Evolutionary conservation across 2,797 vertebrate genomes (phyloP).

Genomic region (Paramormyrops hopkinsi): DNA sequence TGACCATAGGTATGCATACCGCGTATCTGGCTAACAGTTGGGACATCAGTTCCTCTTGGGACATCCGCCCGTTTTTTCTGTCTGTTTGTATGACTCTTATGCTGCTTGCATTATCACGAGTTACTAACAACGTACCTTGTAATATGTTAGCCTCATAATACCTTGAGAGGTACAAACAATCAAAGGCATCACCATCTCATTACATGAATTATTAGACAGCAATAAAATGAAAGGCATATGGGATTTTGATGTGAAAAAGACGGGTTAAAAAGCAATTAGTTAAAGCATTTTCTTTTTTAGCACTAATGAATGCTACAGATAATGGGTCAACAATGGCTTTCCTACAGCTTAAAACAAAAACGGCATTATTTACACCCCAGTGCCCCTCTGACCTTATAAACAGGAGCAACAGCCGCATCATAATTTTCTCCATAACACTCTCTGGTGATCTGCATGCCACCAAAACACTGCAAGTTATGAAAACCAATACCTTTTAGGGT

Average conservation of each 20-base stretch:
- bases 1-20: neutral
- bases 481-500: constrained; percentile 26
- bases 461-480: constrained; percentile 12
- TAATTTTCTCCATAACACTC: neutral
- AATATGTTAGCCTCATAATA: neutral
- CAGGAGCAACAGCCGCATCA: constrained; percentile 8
- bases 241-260: constrained; percentile 15
- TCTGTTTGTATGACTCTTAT: neutral
- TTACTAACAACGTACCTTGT: neutral
- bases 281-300: constrained; percentile 23
- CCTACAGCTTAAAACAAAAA: constrained; percentile 28
- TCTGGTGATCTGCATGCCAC: neutral
- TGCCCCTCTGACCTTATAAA: constrained; percentile 34
- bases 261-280: constrained; percentile 28
- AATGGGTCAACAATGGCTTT: constrained; percentile 18
- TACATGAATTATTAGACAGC: neutral
- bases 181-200: neutral
- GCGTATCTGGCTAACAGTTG: neutral
- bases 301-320: constrained; percentile 22
- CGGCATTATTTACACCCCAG: constrained; percentile 17
- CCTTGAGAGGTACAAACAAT: neutral
- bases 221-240: neutral
- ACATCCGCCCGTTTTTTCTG: neutral
- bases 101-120: neutral
- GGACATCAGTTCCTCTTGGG: neutral